These are phyloP conservation scores for Gymnarchus niloticus DNA, from an alignment of 2,113 vertebrate genomes.

Conservation along the genomic window DNA sequence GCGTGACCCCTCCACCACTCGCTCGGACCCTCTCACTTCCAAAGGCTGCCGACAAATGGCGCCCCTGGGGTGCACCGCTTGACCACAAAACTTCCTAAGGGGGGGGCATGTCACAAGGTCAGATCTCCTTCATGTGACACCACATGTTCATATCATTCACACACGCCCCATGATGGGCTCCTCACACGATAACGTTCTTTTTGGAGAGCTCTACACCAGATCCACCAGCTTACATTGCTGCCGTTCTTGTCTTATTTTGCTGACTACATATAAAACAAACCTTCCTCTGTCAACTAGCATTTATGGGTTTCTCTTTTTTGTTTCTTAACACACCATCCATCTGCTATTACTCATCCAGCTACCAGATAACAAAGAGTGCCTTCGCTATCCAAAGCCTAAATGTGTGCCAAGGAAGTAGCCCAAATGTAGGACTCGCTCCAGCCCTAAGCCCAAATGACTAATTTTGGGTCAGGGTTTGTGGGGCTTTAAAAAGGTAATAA, in stretches of 20 bases:
- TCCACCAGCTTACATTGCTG: too few species aligned
- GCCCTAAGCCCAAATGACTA: neutral
- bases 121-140: neutral
- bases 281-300: too few species aligned
- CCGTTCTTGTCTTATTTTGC: too few species aligned
- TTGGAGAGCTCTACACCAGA: too few species aligned
- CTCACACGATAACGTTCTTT: too few species aligned
- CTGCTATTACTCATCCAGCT: neutral
- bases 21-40: slow-evolving; percentile 46
- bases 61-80: slow-evolving; percentile 52
- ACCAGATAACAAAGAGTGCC: neutral
- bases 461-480: neutral
- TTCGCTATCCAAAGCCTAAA: neutral
- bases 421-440: neutral
- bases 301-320: too few species aligned
- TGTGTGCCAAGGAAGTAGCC: neutral
- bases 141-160: neutral
- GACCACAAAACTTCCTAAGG: slow-evolving; percentile 77
- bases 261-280: too few species aligned
- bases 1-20: slow-evolving; percentile 71
- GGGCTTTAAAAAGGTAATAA: neutral
- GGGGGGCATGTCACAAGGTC: too few species aligned
- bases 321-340: neutral
- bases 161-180: neutral
- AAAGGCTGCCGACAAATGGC: slow-evolving; percentile 46